Conservation (phyloP, 2,113 vertebrate species). For the Albula goreensis region DNA sequence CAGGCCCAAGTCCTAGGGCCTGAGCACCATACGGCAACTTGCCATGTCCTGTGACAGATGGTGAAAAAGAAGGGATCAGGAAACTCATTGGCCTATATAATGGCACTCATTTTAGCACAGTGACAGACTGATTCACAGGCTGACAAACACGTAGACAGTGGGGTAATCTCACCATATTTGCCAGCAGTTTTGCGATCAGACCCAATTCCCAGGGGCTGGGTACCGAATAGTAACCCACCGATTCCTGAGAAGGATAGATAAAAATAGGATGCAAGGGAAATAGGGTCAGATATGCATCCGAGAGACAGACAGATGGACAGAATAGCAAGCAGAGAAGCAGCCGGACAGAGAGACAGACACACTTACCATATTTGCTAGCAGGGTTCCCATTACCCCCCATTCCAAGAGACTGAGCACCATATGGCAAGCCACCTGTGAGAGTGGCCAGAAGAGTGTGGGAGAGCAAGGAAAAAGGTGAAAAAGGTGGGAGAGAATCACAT, state of each 20-base stretch:
- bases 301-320: slow-evolving; percentile 6
- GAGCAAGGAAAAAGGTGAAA: not conserved
- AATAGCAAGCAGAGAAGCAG: not conserved
- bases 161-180: slow-evolving; percentile 49
- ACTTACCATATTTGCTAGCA: slow-evolving; percentile 26
- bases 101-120: not conserved
- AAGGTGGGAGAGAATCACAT: not conserved
- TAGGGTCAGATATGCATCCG: not conserved
- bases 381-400: slow-evolving; percentile 10
- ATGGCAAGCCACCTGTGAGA: slow-evolving; percentile 1
- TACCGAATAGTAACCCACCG: slow-evolving; percentile 55
- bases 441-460: not conserved
- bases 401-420: slow-evolving; percentile 14
- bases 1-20: slow-evolving; percentile 40
- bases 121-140: not conserved
- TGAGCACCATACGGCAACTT: slow-evolving; percentile 48
- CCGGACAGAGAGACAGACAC: not conserved
- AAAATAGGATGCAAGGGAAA: not conserved
- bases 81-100: not conserved
- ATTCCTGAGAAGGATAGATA: slow-evolving; percentile 48
- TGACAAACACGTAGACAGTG: not conserved
- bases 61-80: not conserved
- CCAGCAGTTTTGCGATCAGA: slow-evolving; percentile 33
- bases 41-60: slow-evolving; percentile 33
- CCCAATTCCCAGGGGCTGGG: slow-evolving; percentile 7